These are phyloP conservation scores for Thaumetopoea pityocampa DNA, from an alignment of 1,140 invertebrate genomes.

Conservation along the genomic window DNA sequence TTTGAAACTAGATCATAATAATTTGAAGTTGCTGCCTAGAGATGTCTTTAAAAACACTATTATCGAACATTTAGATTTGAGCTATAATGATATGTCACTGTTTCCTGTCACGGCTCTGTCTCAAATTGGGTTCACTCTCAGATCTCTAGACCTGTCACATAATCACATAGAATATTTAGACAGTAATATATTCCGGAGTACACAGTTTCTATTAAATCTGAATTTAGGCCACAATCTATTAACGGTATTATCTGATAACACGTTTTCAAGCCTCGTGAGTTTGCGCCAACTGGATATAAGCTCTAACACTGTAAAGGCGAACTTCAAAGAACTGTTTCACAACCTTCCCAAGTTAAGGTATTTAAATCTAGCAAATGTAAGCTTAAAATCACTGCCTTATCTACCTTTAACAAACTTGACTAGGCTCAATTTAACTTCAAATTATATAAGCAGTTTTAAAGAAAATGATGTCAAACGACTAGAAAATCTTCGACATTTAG, in stretches of 20 bases:
- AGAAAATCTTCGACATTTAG: conserved; percentile 78
- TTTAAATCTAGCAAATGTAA: conserved; percentile 84
- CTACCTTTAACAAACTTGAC: conserved; percentile 84
- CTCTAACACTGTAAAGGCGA: conserved; percentile 86
- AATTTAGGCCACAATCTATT: conserved; percentile 89
- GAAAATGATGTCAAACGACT: conserved; percentile 80
- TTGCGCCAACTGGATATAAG: conserved; percentile 88
- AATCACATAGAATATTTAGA: conserved; percentile 93
- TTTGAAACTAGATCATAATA: conserved; percentile 86
- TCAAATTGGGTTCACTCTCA: conserved; percentile 84
- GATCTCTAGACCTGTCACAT: conserved; percentile 85
- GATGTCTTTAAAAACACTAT: conserved; percentile 89
- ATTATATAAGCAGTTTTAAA: conserved; percentile 80
- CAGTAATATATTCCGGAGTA: conserved; percentile 89
- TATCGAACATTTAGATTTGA: conserved; percentile 87
- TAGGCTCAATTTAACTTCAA: conserved; percentile 85
- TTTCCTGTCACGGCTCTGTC: conserved; percentile 83
- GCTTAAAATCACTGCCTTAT: conserved; percentile 83
- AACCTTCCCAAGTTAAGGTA: conserved; percentile 87
- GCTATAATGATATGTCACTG: conserved; percentile 85
- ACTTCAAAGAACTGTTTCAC: conserved; percentile 93
- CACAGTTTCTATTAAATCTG: conserved; percentile 86
- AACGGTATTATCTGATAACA: conserved; percentile 91
- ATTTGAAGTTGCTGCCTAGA: conserved; percentile 83
- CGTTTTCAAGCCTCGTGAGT: conserved; percentile 88